Conservation (phyloP, 2,888 invertebrate species). For the Nemapogon koenigi region DNA sequence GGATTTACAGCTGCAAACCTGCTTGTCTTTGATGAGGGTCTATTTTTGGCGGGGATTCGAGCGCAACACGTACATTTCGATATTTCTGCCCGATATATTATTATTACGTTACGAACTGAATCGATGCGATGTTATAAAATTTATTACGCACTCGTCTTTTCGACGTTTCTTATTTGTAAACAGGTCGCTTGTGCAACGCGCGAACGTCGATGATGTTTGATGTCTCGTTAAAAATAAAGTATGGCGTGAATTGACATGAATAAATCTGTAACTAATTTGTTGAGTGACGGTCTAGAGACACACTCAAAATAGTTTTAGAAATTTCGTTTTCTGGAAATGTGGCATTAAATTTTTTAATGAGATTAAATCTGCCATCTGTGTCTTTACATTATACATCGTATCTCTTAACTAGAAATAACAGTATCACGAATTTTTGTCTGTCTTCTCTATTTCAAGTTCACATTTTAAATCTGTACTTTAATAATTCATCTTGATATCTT, state of each 20-base stretch:
- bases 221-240: constrained; percentile 62
- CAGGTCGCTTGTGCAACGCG: constrained; percentile 48
- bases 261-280: constrained; percentile 59
- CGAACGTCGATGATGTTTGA: constrained; percentile 54
- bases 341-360: constrained; percentile 53
- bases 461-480: too few relatives aligned
- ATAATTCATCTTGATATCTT: too few relatives aligned
- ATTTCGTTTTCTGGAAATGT: constrained; percentile 20
- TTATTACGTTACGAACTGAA: constrained; percentile 57
- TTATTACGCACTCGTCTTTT: constrained; percentile 58
- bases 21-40: constrained; percentile 64
- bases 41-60: constrained; percentile 57
- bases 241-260: constrained; percentile 49
- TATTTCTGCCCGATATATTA: constrained; percentile 61
- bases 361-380: constrained; percentile 24
- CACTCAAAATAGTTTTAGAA: constrained; percentile 43
- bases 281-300: constrained; percentile 46
- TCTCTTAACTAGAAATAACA: too few relatives aligned
- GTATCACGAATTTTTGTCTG: too few relatives aligned
- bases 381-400: too few relatives aligned
- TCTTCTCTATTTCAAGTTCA: too few relatives aligned
- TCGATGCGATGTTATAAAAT: constrained; percentile 60
- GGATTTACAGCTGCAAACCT: constrained; percentile 65
- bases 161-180: constrained; percentile 58
- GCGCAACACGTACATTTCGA: constrained; percentile 58